phyloP scores from a whole-genome alignment of 2,888 invertebrate species.

The Polylopha cassiicola region DNA sequence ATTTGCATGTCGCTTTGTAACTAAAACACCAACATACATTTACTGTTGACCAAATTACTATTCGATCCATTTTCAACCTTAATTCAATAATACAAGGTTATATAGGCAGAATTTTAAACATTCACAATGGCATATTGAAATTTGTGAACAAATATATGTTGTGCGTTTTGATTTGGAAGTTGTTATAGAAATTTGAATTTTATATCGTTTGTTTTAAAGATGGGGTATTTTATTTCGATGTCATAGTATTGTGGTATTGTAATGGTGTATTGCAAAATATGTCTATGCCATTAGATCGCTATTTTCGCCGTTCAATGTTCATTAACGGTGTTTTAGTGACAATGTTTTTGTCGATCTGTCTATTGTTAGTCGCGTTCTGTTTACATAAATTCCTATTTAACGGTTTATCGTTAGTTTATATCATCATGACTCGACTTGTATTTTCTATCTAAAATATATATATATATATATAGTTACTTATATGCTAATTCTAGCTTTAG shows the following conservation, averaged over 20 bases:
- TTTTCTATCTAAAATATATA: no score
- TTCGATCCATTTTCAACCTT: neutral
- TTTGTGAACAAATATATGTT: constrained; percentile 5
- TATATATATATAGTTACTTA: no score
- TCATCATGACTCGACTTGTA: no score
- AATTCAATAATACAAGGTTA: neutral
- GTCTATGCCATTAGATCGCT: constrained; percentile 18
- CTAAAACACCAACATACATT: constrained; percentile 18
- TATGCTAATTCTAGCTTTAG: no score
- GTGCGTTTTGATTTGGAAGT: neutral
- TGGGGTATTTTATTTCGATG: neutral
- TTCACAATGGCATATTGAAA: constrained; percentile 1
- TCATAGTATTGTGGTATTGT: constrained; percentile 1
- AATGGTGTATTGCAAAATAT: constrained; percentile 11
- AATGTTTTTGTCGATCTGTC: constrained; percentile 16
- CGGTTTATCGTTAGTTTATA: no score
- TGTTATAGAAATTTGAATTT: neutral
- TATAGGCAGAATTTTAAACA: neutral
- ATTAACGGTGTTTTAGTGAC: constrained; percentile 17
- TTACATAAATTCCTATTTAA: no score
- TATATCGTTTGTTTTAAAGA: neutral
- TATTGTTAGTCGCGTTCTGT: no score
- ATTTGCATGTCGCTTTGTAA: constrained; percentile 29
- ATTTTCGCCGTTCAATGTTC: constrained; percentile 18
- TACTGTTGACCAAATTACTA: neutral